These are phyloP conservation scores for Drosophila tanythrix DNA, from an alignment of 2,888 invertebrate genomes.

Conservation along the genomic window DNA sequence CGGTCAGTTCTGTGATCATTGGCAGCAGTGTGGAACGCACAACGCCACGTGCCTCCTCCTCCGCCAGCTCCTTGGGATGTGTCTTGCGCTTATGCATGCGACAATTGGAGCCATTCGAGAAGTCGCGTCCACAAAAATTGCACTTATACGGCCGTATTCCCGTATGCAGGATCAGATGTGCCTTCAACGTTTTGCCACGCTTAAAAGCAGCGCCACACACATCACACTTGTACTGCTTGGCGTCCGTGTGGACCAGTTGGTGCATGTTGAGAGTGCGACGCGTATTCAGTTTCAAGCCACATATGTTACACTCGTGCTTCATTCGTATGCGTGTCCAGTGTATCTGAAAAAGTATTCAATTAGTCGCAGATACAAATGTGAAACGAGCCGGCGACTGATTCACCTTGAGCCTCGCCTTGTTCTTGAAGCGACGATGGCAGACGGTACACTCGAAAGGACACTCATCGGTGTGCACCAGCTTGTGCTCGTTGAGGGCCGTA, in stretches of 20 bases:
- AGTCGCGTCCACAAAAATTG: slow-evolving; percentile 84
- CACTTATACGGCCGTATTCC: slow-evolving; percentile 84
- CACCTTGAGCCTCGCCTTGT: slow-evolving; percentile 82
- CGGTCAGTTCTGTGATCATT: slow-evolving; percentile 82
- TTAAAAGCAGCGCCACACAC: slow-evolving; percentile 84
- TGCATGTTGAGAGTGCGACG: slow-evolving; percentile 85
- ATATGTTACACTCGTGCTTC: slow-evolving; percentile 84
- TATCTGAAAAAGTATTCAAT: slow-evolving; percentile 61
- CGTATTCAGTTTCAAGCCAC: slow-evolving; percentile 84
- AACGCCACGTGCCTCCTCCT: slow-evolving; percentile 83
- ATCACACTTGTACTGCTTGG: slow-evolving; percentile 83
- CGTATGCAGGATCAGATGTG: slow-evolving; percentile 84
- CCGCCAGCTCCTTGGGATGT: slow-evolving; percentile 84
- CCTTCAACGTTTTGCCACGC: slow-evolving; percentile 83
- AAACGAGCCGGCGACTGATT: neutral
- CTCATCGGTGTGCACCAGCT: slow-evolving; percentile 85
- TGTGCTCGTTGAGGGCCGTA: slow-evolving; percentile 85
- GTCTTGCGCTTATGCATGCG: slow-evolving; percentile 84
- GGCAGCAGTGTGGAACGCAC: slow-evolving; percentile 79
- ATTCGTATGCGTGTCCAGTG: slow-evolving; percentile 85
- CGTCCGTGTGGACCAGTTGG: slow-evolving; percentile 83
- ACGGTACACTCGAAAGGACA: slow-evolving; percentile 85
- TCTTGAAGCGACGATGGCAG: slow-evolving; percentile 84
- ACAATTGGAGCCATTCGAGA: slow-evolving; percentile 85
- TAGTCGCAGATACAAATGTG: neutral